These are phyloP conservation scores for Campylomormyrus tamandua DNA, from an alignment of 2,113 vertebrate genomes.

Conservation along the genomic window DNA sequence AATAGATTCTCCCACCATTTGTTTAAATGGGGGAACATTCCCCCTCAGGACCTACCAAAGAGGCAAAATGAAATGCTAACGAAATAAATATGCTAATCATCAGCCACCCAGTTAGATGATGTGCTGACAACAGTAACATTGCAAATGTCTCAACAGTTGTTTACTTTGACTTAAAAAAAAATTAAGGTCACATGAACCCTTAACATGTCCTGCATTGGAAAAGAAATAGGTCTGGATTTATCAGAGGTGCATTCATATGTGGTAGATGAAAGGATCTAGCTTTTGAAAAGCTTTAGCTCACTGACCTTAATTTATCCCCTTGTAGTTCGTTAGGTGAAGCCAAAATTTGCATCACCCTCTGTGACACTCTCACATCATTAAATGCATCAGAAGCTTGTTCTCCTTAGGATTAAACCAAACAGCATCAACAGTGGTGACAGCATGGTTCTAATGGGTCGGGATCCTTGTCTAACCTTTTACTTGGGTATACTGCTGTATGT, in stretches of 20 bases:
- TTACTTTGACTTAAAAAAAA: background rate
- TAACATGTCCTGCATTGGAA: background rate
- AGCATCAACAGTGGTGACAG: background rate
- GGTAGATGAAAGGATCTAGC: background rate
- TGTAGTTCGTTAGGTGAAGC: background rate
- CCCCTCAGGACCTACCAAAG: background rate
- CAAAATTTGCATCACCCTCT: background rate
- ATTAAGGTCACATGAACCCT: background rate
- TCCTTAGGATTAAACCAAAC: background rate
- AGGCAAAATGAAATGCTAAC: background rate
- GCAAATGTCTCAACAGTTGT: background rate
- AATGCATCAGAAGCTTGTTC: background rate
- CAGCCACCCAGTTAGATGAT: background rate
- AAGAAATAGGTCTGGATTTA: background rate
- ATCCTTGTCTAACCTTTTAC: background rate
- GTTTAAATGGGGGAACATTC: background rate
- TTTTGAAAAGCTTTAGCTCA: background rate
- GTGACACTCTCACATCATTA: background rate
- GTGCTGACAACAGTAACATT: background rate
- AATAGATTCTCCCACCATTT: constrained; percentile 15
- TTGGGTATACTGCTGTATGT: background rate
- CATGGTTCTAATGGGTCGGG: background rate
- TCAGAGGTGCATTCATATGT: background rate
- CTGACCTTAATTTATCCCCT: background rate
- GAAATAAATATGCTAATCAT: background rate